phyloP scores from a whole-genome alignment of 64 coral and sea anemone genomes.

The Catalaphyllia jardinei region DNA sequence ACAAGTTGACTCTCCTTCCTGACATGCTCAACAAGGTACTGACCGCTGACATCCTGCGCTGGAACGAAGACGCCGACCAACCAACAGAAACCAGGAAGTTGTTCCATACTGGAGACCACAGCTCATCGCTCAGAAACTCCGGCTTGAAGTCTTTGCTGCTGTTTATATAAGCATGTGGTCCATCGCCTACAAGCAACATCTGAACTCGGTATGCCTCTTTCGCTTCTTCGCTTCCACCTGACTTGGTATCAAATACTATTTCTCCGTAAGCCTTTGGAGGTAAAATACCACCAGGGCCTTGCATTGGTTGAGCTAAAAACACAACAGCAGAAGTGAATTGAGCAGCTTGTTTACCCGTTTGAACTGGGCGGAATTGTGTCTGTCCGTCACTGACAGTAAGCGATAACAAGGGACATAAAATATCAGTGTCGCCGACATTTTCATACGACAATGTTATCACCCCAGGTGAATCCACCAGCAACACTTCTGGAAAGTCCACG shows the following conservation, averaged over 20 bases:
- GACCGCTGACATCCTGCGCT: constrained; percentile 56
- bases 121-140: constrained; percentile 12
- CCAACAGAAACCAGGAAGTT: constrained; percentile 81
- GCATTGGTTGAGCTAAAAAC: constrained; percentile 65
- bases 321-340: constrained; percentile 32
- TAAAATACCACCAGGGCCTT: constrained; percentile 74
- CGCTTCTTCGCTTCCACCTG: not conserved
- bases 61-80: constrained; percentile 55
- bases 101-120: constrained; percentile 78
- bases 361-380: constrained; percentile 37
- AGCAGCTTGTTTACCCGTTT: constrained; percentile 30
- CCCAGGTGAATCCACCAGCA: constrained; percentile 33
- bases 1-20: constrained; percentile 72
- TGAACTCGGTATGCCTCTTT: not conserved
- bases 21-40: constrained; percentile 65
- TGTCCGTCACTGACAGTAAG: constrained; percentile 21
- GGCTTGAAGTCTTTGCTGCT: constrained; percentile 76
- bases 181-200: constrained; percentile 10
- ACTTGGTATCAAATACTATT: constrained; percentile 39
- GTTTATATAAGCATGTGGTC: constrained; percentile 68
- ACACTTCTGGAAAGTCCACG: constrained; percentile 40
- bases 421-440: constrained; percentile 78
- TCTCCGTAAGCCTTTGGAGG: constrained; percentile 61
- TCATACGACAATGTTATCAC: constrained; percentile 71
- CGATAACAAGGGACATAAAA: constrained; percentile 48